These are phyloP conservation scores for Gracilinanus agilis DNA, from an alignment of 2,113 vertebrate species.

Conservation along the genomic window DNA sequence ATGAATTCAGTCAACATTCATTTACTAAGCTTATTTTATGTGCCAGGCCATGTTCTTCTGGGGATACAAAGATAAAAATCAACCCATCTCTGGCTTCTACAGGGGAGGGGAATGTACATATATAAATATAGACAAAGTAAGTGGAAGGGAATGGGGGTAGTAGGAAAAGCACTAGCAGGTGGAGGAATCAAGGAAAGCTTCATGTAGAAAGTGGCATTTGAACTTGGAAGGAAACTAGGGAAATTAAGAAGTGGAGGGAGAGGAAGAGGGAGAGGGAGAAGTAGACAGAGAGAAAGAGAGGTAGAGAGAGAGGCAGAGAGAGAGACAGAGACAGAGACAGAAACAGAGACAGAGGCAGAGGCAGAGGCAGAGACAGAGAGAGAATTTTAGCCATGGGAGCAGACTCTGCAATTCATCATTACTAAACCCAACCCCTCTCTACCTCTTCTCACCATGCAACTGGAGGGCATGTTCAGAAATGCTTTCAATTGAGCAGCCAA, in stretches of 20 bases:
- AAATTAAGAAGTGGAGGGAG: background rate
- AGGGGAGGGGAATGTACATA: background rate
- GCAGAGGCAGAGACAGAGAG: background rate
- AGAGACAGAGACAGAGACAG: background rate
- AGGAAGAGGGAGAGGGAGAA: background rate
- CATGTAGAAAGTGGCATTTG: background rate
- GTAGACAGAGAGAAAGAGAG: background rate
- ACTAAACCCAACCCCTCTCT: background rate
- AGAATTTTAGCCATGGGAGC: no score
- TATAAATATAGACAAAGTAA: background rate
- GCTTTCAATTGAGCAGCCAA: no score
- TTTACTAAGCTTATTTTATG: background rate
- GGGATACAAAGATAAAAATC: no score
- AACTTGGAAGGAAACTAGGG: background rate
- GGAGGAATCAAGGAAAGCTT: background rate
- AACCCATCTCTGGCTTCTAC: background rate
- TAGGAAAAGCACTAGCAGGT: background rate
- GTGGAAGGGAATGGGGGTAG: background rate
- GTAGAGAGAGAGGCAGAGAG: background rate
- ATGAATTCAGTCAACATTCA: background rate
- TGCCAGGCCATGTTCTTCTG: background rate
- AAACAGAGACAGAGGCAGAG: no score
- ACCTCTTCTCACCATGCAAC: accelerated
- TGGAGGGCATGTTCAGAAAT: no score
- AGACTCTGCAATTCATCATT: background rate